Evolutionary conservation across 1,140 invertebrate genomes (phyloP).

Genomic region (Globodera rostochiensis): DNA sequence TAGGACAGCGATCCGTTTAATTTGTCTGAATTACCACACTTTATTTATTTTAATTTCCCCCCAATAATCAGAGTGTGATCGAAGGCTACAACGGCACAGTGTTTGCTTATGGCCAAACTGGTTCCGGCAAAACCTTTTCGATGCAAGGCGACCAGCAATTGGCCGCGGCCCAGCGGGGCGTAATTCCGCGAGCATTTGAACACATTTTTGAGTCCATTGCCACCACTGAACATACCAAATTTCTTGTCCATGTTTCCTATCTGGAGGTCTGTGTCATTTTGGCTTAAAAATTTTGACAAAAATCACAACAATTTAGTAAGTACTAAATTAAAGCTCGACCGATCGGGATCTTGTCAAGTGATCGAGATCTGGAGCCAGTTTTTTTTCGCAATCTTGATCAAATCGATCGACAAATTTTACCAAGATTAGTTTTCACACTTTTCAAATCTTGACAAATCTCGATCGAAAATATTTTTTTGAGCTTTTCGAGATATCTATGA

Average conservation of each 20-base stretch:
- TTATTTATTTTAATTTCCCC: background rate
- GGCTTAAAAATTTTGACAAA: too few relatives aligned
- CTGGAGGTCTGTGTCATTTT: conserved; percentile 71
- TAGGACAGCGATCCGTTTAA: too few relatives aligned
- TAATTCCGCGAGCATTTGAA: conserved; percentile 84
- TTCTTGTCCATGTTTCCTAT: conserved; percentile 85
- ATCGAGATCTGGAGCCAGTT: too few relatives aligned
- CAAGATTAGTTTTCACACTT: too few relatives aligned
- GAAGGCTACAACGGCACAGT: conserved; percentile 72
- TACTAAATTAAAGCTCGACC: too few relatives aligned
- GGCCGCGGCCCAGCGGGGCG: conserved; percentile 72
- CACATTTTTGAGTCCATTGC: conserved; percentile 89
- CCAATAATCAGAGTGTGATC: conserved; percentile 71
- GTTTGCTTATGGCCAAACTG: conserved; percentile 72
- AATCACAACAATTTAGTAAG: too few relatives aligned
- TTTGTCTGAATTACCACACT: too few relatives aligned
- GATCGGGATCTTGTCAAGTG: too few relatives aligned
- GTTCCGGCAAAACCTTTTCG: conserved; percentile 70
- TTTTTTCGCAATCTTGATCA: too few relatives aligned
- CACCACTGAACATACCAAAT: conserved; percentile 79
- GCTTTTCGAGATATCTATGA: too few relatives aligned
- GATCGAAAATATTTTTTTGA: conserved; percentile 1
- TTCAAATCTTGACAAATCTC: background rate
- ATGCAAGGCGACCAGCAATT: conserved; percentile 72
- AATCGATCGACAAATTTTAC: too few relatives aligned